Evolutionary conservation across 2,797 vertebrate species (phyloP), one percentile per base, ranked within the genome.

Genomic region (Mus spretus): DNA sequence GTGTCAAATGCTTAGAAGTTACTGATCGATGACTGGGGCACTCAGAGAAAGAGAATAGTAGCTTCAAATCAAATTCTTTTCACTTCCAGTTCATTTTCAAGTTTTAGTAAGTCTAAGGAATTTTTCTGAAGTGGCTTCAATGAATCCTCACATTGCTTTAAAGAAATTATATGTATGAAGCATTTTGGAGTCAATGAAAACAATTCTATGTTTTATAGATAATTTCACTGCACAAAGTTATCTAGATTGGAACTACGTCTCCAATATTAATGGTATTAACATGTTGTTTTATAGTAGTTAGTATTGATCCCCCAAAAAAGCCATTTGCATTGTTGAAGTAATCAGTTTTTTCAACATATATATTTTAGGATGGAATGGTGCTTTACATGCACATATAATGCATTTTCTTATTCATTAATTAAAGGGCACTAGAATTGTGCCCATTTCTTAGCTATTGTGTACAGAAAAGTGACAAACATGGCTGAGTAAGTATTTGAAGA

Each of bases 171-270:
- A 40, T 72, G 14, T 65, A 47, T 3, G 15, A 61, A 87, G 14
- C 22, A 63, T 85, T 81, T 96, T 72, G 74, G 50, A 83, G 10
- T 7, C 6, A 11, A 57, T 57, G 50, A 89, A 79, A 90, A 63
- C 85, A 89, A n/a, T 88, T 95, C 8, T 22, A 44, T 20, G 78
- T 95, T 74, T 93, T 79, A 59, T 79, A 93, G 53, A 44, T 79
- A 94, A 75, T 70, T 95, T 82, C n/a, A 19, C 17, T 82, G 55
- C 55, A 37, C 81, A 83, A 89, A 77, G 74, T 75, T 82, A 14
- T 44, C 17, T 61, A 74, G 44, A 10, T 50, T 55, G 1, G 84
- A 96, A 75, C 47, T 57, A 78, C 40, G 78, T 90, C 84, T 91
- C 1, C 72, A 70, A 50, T 81, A 85, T 85, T 82, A 57, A 61